Conservation (phyloP, 2,888 invertebrate genomes). For the Nephrotoma flavescens region DNA sequence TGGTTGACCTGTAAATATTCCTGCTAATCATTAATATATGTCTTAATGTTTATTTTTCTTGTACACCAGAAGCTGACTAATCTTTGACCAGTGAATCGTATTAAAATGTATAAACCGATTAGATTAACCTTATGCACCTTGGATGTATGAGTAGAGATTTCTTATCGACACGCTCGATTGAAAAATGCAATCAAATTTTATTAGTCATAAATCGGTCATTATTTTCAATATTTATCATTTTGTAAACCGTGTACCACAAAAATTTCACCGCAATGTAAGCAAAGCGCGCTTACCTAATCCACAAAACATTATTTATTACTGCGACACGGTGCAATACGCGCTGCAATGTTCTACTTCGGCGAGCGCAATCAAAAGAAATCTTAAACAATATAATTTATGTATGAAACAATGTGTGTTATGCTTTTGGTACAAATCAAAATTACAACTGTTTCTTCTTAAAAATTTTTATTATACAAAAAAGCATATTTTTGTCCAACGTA, state of each 20-base stretch:
- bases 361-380: not conserved
- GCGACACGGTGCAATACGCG: not conserved
- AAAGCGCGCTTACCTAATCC: not conserved
- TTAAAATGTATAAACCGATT: no score
- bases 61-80: not conserved
- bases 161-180: not conserved
- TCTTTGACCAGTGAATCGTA: not conserved
- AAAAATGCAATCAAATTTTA: no score
- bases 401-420: not conserved
- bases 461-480: not conserved
- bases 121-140: no score
- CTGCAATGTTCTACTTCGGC: not conserved
- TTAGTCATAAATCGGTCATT: no score
- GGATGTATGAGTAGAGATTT: not conserved
- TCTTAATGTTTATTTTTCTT: not conserved
- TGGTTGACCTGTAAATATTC: no score
- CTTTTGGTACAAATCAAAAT: not conserved
- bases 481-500: not conserved
- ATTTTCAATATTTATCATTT: not conserved
- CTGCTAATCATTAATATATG: not conserved
- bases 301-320: not conserved
- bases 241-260: not conserved
- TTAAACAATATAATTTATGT: not conserved
- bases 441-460: not conserved
- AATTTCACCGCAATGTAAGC: no score